Evolutionary conservation across 2,113 vertebrate genomes (phyloP).

Genomic region (Carettochelys insculpta): DNA sequence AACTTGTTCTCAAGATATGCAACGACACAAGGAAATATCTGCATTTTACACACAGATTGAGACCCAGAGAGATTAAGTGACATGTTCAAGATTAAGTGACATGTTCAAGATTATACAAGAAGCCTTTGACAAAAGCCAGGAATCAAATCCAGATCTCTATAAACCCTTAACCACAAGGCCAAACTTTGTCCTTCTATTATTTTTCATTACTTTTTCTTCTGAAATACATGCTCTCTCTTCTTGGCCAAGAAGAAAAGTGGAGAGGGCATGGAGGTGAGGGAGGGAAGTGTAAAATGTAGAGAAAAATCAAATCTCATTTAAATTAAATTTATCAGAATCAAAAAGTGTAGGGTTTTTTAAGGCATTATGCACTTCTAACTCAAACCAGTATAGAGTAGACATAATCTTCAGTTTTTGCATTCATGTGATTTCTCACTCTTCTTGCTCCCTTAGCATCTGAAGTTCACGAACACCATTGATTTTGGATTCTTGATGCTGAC

Average conservation of each 20-base stretch:
- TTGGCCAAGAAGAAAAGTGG: too few relatives aligned
- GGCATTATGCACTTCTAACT: not conserved
- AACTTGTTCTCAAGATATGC: slow-evolving; percentile 29
- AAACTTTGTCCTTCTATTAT: fast-evolving
- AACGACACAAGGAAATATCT: slow-evolving; percentile 17
- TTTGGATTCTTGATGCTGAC: not conserved
- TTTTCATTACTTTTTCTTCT: not conserved
- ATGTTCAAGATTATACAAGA: too few relatives aligned
- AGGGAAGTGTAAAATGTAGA: too few relatives aligned
- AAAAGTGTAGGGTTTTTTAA: not conserved
- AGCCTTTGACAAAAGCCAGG: not conserved
- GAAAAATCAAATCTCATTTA: too few relatives aligned
- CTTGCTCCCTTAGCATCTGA: not conserved
- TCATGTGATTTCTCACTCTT: not conserved
- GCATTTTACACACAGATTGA: not conserved
- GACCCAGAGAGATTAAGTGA: not conserved
- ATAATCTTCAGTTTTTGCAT: not conserved
- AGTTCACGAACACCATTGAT: not conserved
- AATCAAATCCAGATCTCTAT: not conserved
- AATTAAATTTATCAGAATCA: not conserved
- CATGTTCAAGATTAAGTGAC: too few relatives aligned
- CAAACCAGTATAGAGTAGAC: not conserved
- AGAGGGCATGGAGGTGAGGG: too few relatives aligned
- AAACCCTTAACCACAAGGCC: not conserved
- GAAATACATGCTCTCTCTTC: too few relatives aligned